Conservation (phyloP, 2,797 vertebrate species). For the Coluber constrictor region DNA sequence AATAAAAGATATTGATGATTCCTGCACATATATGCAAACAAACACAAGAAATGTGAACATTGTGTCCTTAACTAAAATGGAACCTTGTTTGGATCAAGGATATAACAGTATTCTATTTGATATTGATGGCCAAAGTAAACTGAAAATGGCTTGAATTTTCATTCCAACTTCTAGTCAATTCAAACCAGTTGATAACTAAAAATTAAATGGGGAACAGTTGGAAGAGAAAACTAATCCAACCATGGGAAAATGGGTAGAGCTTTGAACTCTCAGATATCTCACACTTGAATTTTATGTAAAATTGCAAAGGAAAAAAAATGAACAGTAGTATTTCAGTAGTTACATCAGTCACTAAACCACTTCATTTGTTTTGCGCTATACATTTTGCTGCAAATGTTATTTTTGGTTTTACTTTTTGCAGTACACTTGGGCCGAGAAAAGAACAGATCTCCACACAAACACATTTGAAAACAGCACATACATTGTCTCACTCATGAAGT, state of each 20-base stretch:
- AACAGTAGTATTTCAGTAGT: not conserved
- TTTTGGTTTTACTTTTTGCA: not conserved
- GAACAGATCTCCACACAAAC: not conserved
- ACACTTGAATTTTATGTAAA: not conserved
- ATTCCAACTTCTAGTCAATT: not conserved
- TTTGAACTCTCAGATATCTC: not conserved
- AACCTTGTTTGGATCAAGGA: not conserved
- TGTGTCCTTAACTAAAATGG: not conserved
- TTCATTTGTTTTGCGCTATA: not conserved
- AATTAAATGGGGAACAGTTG: not conserved
- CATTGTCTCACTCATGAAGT: slow-evolving; percentile 24
- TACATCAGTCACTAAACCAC: not conserved
- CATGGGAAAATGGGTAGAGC: not conserved
- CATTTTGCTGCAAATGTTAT: not conserved
- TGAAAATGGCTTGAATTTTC: not conserved
- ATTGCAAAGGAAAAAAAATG: not conserved
- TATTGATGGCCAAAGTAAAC: not conserved
- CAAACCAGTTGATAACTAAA: not conserved
- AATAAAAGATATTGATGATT: not conserved
- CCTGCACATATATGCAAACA: not conserved
- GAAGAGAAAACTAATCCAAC: not conserved
- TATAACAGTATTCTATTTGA: not conserved
- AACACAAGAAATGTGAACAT: not conserved
- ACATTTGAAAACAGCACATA: slow-evolving; percentile 16
- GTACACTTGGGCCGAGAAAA: not conserved